Conservation (phyloP, 2,797 vertebrate species). For the Channa striata region DNA sequence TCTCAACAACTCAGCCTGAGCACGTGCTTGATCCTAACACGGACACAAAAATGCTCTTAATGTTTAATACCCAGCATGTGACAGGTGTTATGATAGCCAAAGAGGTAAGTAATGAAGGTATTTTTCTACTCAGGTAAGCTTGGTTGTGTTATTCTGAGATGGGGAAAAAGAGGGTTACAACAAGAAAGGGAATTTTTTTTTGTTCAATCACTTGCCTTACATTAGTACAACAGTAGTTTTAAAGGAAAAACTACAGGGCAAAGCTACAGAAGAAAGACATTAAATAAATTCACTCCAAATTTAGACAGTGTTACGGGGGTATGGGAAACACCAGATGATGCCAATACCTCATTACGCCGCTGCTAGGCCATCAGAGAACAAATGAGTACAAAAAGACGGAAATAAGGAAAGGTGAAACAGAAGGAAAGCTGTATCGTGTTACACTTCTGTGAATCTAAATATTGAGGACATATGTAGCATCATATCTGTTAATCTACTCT, state of each 20-base stretch:
- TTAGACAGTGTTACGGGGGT: conserved; percentile 11
- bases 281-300: conserved; percentile 24
- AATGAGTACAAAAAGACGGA: conserved; percentile 34
- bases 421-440: too few species aligned
- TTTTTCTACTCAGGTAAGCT: conserved; percentile 39
- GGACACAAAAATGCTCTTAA: conserved; percentile 34
- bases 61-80: conserved; percentile 22
- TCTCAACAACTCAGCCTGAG: conserved; percentile 92
- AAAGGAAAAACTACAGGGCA: not conserved
- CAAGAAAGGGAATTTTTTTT: conserved; percentile 33
- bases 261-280: conserved; percentile 23
- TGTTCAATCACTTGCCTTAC: conserved; percentile 32
- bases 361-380: conserved; percentile 63
- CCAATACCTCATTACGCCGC: conserved; percentile 84
- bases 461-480: not conserved
- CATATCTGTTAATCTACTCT: not conserved
- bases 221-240: conserved; percentile 26
- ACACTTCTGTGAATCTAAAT: conserved; percentile 6
- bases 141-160: conserved; percentile 23
- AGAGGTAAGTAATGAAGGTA: conserved; percentile 10
- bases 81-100: conserved; percentile 34
- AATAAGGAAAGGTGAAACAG: conserved; percentile 57
- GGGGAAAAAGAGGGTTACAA: not conserved
- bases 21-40: conserved; percentile 91
- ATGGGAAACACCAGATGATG: conserved; percentile 32